Base-by-base conservation (phyloP, 1,140 invertebrate genomes). In the Euwallacea fornicatus region DNA sequence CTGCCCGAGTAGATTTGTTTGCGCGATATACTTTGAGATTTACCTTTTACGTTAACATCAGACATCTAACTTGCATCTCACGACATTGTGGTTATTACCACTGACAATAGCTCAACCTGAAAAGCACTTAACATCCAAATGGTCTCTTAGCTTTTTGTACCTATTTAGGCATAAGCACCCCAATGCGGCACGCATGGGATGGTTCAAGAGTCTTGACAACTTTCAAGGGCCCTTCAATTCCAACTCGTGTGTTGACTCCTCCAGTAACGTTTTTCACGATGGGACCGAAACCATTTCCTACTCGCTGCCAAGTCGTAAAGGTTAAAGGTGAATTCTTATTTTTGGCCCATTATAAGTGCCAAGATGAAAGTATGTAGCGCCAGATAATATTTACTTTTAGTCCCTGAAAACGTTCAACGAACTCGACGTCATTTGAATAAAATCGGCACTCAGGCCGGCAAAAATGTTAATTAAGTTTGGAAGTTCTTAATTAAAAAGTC, bases 121-220 rank as follows among this genome's bases (percentile, higher is more conserved):
- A 62, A 33, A 2, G 2, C 46, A 65, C 47, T 65, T 54, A 41
- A 53, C 2, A 65, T 50, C 15, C 54, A 65, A 65, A 65, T 50
- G 62, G 13, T 63, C n/a, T 63, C 11, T 65, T 65, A 41, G 10
- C 16, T 21, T 33, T 54, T 9, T 54, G 47, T 10, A 65, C 54
- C 1, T 33, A 33, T 33, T 33, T 33, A 33, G 21, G 21, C 21
- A 33, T 33, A 66, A 66, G 53, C 64, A 66, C 64, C 58, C 16
- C 7, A 66, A 56, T 66, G 44, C 13, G 15, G 54, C 43, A 66
- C 58, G 64, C 64, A 66, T 66, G 54, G 54, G 62, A 56, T 56
- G 33, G 9, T 46, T 56, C 64, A 66, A 55, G 42, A 21, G 15
- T 66, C 64, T 66, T 54, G 21, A 66, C 64, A 58, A 53, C 16